A percentile compares a stretch with the other conserved stretches of the same genome.
Evolutionary conservation across 2,797 vertebrate species (phyloP).

Genomic region (Etheostoma nigrum): DNA sequence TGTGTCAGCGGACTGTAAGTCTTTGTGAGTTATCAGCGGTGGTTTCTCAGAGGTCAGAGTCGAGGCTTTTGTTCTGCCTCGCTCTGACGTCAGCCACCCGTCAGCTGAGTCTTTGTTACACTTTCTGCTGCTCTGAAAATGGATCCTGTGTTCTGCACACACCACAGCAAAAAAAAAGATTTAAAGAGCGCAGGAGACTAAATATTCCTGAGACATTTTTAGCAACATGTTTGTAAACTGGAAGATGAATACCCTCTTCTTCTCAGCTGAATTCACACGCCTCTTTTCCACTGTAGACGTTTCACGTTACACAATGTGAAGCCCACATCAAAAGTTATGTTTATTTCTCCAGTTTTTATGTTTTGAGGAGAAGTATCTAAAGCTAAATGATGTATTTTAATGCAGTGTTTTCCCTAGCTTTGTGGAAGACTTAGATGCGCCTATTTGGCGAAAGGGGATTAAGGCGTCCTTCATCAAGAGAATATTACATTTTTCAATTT

Average conservation of each 20-base stretch:
- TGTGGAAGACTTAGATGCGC: no score
- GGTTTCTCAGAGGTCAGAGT: constrained; percentile 55
- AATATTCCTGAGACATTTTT: constrained; percentile 5
- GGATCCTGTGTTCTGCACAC: constrained; percentile 39
- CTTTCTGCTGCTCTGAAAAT: constrained; percentile 50
- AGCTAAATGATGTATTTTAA: no score
- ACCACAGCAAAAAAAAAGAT: constrained; percentile 9
- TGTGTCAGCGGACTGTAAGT: constrained; percentile 13
- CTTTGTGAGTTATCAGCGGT: constrained; percentile 52
- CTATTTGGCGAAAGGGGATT: no score
- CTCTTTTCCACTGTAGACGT: no score
- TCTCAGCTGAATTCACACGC: no score
- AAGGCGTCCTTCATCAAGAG: no score
- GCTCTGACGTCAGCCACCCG: constrained; percentile 54
- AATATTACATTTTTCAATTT: no score
- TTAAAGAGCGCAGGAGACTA: not conserved
- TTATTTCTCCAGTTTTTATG: no score
- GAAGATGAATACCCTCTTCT: not conserved
- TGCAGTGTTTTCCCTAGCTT: no score
- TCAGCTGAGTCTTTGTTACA: constrained; percentile 69
- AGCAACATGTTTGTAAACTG: not conserved
- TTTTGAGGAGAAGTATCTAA: no score
- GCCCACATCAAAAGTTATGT: no score
- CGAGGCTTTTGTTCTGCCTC: constrained; percentile 60
- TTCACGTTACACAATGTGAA: no score